Percentiles rank a stretch among this genome's conserved stretches.
Evolutionary conservation across 2,888 invertebrate genomes (phyloP).

Genomic region (Hirtodrosophila confusa): DNA sequence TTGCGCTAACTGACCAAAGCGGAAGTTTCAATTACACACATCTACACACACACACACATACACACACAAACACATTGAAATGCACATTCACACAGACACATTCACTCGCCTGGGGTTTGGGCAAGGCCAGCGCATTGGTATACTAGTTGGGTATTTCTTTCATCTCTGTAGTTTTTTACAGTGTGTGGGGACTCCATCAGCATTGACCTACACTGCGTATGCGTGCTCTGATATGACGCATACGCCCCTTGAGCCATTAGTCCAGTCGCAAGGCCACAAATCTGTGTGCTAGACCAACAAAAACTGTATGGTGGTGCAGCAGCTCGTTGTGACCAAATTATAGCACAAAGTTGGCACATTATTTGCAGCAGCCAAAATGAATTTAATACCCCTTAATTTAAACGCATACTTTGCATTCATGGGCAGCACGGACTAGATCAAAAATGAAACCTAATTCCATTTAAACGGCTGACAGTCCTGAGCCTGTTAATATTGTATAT

Average conservation of each 20-base stretch:
- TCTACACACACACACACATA: constrained; percentile 29
- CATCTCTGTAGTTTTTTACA: background rate
- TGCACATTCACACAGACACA: background rate
- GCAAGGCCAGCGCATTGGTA: constrained; percentile 29
- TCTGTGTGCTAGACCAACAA: constrained; percentile 53
- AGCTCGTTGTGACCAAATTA: constrained; percentile 61
- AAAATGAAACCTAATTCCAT: constrained; percentile 43
- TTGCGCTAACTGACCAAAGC: constrained; percentile 80
- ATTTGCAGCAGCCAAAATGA: constrained; percentile 60
- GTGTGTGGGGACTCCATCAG: constrained; percentile 30
- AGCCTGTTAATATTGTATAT: constrained; percentile 29
- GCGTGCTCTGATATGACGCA: constrained; percentile 70
- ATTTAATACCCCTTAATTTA: constrained; percentile 61
- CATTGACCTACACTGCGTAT: constrained; percentile 75
- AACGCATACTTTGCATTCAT: constrained; percentile 49
- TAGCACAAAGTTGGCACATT: constrained; percentile 73
- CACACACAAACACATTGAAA: constrained; percentile 5
- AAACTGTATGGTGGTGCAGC: constrained; percentile 3
- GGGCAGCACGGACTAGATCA: constrained; percentile 7
- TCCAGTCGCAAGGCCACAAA: constrained; percentile 70
- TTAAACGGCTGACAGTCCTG: constrained; percentile 25
- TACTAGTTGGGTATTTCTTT: constrained; percentile 7
- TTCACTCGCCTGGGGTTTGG: constrained; percentile 5
- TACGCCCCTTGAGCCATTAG: constrained; percentile 60
- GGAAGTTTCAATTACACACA: constrained; percentile 75